phyloP scores from a whole-genome alignment of 35 echinoderm and acorn worm genomes.

The Strongylocentrotus purpuratus region DNA sequence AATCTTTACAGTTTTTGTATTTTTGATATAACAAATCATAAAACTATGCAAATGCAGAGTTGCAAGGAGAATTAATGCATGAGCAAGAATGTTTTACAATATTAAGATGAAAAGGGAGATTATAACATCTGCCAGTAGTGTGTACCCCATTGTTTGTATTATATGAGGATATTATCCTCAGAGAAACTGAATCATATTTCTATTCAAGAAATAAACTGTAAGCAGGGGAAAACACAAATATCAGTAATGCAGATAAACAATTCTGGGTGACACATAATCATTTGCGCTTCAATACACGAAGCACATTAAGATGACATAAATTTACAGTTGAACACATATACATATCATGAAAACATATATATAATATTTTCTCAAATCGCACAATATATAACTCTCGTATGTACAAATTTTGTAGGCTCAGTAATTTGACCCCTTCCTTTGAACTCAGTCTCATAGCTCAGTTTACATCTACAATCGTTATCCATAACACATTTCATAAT shows the following conservation, averaged over 20 bases:
- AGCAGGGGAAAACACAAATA: neutral
- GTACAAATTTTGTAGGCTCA: neutral
- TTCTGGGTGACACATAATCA: neutral
- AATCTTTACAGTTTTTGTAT: neutral
- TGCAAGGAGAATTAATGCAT: neutral
- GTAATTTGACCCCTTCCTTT: neutral
- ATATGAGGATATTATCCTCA: neutral
- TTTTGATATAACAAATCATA: neutral
- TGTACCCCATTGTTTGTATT: neutral
- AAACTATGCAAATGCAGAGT: neutral
- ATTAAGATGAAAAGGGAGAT: neutral
- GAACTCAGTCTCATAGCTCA: neutral
- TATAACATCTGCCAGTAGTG: neutral
- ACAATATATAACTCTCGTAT: constrained; percentile 13
- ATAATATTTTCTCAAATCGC: neutral
- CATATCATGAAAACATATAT: constrained; percentile 3
- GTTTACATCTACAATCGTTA: neutral
- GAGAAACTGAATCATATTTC: neutral
- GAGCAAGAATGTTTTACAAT: neutral
- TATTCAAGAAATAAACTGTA: neutral
- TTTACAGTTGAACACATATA: constrained; percentile 8
- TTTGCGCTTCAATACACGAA: neutral
- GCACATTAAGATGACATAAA: neutral
- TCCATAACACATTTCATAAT: neutral
- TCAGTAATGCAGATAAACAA: neutral